A percentile compares a stretch with the other conserved stretches of the same genome.
phyloP scores from a whole-genome alignment of 2,113 vertebrate species.

The Peromyscus maniculatus region DNA sequence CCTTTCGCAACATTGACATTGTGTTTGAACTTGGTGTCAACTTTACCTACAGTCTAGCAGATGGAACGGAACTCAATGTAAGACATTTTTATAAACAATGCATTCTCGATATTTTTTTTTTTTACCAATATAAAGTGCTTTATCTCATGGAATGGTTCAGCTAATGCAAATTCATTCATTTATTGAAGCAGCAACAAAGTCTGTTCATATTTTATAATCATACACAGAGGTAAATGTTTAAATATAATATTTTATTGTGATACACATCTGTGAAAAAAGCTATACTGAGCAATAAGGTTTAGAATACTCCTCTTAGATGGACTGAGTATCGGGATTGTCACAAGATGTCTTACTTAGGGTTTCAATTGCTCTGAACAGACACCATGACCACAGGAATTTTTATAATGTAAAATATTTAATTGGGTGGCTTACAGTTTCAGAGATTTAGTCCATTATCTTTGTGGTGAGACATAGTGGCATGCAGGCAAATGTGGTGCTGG shows the following conservation, averaged over 20 bases:
- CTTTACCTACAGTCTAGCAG: slow-evolving; percentile 93
- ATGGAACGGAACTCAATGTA: slow-evolving; percentile 94
- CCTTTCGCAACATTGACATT: slow-evolving; percentile 91
- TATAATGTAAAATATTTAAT: not conserved
- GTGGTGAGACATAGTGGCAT: not conserved
- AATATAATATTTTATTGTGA: not conserved
- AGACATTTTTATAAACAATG: slow-evolving; percentile 75
- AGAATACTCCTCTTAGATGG: not conserved
- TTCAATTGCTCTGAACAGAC: not conserved
- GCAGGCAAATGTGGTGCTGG: not conserved
- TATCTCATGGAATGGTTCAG: not conserved
- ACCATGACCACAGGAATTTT: not conserved
- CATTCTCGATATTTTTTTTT: not conserved
- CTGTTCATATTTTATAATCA: not conserved
- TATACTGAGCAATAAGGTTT: not conserved
- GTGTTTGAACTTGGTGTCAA: slow-evolving; percentile 91
- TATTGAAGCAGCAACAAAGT: not conserved
- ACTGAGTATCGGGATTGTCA: not conserved
- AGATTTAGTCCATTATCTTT: not conserved
- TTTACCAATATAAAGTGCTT: not conserved
- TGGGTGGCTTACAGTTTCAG: not conserved
- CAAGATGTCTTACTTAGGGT: not conserved
- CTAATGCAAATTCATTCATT: not conserved
- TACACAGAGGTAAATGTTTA: not conserved
- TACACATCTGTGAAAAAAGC: not conserved